These are phyloP conservation scores for Chironomus tentans DNA, from an alignment of 2,888 invertebrate species.

Conservation along the genomic window DNA sequence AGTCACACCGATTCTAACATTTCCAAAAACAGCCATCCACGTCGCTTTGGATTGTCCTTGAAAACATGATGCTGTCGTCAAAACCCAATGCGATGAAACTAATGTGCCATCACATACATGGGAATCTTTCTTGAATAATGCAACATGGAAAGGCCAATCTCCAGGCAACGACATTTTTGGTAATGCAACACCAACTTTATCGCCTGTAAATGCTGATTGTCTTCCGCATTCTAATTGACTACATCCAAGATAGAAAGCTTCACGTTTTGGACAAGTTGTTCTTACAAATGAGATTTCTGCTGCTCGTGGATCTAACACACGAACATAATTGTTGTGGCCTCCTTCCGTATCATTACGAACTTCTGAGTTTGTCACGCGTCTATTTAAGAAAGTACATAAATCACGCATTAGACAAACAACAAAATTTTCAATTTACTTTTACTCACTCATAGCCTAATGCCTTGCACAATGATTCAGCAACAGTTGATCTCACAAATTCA, in stretches of 20 bases:
- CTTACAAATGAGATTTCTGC: slow-evolving; percentile 73
- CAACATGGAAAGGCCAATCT: slow-evolving; percentile 90
- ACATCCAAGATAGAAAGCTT: slow-evolving; percentile 72
- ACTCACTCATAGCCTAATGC: slow-evolving; percentile 67
- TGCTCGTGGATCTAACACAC: slow-evolving; percentile 72
- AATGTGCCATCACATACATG: slow-evolving; percentile 85
- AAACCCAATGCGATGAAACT: slow-evolving; percentile 70
- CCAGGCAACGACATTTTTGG: slow-evolving; percentile 68
- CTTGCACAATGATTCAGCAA: slow-evolving; percentile 69
- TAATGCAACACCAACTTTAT: slow-evolving; percentile 46
- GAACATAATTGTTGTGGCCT: slow-evolving; percentile 57
- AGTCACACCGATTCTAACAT: slow-evolving; percentile 64
- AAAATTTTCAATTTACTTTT: slow-evolving; percentile 2
- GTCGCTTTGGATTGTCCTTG: slow-evolving; percentile 81
- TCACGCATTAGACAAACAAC: background rate
- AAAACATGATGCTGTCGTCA: slow-evolving; percentile 82
- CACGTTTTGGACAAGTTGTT: slow-evolving; percentile 62
- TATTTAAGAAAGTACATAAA: slow-evolving; percentile 34
- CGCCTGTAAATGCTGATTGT: slow-evolving; percentile 45
- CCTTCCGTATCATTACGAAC: slow-evolving; percentile 51
- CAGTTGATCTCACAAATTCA: slow-evolving; percentile 47
- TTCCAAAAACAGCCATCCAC: slow-evolving; percentile 73
- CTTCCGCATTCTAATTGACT: slow-evolving; percentile 69
- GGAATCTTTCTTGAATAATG: slow-evolving; percentile 69
- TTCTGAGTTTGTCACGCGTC: slow-evolving; percentile 61